Conservation (phyloP, 2,888 invertebrate genomes). For the Eupithecia subumbrata region DNA sequence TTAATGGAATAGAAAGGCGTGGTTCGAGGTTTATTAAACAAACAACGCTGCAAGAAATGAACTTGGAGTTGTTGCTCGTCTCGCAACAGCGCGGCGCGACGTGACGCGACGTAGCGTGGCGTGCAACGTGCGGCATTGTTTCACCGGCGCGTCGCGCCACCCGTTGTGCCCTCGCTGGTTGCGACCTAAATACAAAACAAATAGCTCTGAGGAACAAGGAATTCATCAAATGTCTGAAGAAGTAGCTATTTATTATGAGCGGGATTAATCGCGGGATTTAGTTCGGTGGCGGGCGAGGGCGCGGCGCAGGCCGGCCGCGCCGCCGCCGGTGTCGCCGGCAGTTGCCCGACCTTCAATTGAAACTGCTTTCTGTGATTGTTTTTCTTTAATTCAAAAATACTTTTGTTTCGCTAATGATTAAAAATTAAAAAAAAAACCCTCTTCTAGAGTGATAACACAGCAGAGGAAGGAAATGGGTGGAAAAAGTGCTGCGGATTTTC, state of each 20-base stretch:
- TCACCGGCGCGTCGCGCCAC: constrained; percentile 15
- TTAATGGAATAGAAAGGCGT: background rate
- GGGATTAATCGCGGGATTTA: background rate
- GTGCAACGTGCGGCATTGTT: background rate
- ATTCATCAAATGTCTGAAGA: constrained; percentile 11
- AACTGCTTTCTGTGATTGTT: background rate
- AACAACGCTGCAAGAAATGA: background rate
- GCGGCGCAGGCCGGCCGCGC: background rate
- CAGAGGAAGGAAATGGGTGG: background rate
- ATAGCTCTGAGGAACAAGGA: constrained; percentile 15
- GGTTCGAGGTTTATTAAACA: background rate
- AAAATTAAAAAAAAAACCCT: background rate
- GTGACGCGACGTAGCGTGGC: background rate
- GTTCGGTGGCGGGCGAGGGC: background rate
- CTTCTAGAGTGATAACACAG: background rate
- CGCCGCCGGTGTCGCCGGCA: background rate
- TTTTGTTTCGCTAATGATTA: background rate
- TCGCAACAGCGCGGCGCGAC: background rate
- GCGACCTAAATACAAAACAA: constrained; percentile 10
- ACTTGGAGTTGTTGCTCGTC: background rate
- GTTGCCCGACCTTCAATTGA: background rate
- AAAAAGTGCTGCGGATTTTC: background rate
- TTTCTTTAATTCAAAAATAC: background rate
- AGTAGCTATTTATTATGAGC: constrained; percentile 1
- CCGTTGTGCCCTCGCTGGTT: background rate